A percentile compares a stretch with the other conserved stretches of the same genome.
Conservation (phyloP, 1,140 invertebrate species). For the Papilio helenus region DNA sequence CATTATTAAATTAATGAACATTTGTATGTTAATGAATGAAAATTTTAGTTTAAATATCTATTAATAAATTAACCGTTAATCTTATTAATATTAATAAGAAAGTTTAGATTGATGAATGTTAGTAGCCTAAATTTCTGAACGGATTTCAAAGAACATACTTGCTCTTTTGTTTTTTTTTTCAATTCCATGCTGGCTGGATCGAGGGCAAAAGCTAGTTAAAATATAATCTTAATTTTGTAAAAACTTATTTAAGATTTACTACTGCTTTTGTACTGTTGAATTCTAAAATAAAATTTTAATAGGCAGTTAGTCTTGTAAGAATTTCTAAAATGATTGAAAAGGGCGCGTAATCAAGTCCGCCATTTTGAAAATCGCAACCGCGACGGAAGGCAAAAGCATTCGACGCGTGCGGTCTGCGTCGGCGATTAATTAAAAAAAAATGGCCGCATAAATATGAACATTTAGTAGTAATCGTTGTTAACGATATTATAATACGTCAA, state of each 20-base stretch:
- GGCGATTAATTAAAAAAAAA: conserved; percentile 29
- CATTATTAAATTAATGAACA: background rate
- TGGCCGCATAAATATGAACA: conserved; percentile 35
- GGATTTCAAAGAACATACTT: no score
- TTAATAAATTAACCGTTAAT: no score
- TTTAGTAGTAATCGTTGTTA: conserved; percentile 35
- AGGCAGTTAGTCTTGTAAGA: background rate
- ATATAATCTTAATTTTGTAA: no score
- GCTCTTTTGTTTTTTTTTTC: no score
- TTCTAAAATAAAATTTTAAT: background rate
- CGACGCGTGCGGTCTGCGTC: conserved; percentile 26
- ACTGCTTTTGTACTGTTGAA: no score
- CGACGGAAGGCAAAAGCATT: conserved; percentile 17
- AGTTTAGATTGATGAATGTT: no score
- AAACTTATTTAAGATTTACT: no score
- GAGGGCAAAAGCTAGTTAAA: no score
- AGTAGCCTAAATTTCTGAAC: no score
- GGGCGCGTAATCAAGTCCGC: conserved; percentile 16
- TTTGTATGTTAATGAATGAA: background rate
- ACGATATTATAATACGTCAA: conserved; percentile 31
- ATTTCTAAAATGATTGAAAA: background rate
- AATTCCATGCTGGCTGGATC: no score
- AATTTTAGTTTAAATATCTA: no score
- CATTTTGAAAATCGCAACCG: conserved; percentile 24
- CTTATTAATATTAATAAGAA: no score